phyloP scores from a whole-genome alignment of 2,888 invertebrate species.

The Frankliniella intonsa region DNA sequence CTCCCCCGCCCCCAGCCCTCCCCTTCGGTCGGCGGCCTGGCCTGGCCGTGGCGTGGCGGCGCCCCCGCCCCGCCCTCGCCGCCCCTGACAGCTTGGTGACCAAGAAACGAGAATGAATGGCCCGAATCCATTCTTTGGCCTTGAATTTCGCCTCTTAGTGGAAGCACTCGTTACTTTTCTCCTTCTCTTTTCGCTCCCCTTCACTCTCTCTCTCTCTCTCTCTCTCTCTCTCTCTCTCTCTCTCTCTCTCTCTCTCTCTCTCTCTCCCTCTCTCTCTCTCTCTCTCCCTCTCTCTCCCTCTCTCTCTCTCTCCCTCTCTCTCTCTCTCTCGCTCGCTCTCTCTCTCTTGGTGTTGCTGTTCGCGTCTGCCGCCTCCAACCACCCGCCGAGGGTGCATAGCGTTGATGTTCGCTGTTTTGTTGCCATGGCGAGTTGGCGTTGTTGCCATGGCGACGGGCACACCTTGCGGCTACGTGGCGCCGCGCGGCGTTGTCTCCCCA shows the following conservation, averaged over 20 bases:
- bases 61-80: not conserved
- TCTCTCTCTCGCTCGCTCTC: too few relatives aligned
- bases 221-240: not conserved
- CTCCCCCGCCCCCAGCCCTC: not conserved
- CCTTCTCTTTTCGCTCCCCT: not conserved
- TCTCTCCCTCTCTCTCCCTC: not conserved
- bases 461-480: not conserved
- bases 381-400: conserved; percentile 10
- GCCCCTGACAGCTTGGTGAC: not conserved
- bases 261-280: not conserved
- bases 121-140: conserved; percentile 12
- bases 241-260: not conserved
- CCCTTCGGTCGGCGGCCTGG: not conserved
- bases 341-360: not conserved
- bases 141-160: conserved; percentile 3
- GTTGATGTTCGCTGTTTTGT: not conserved
- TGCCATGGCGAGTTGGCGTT: not conserved
- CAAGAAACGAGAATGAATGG: conserved; percentile 12
- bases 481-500: not conserved
- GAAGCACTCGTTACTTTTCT: not conserved
- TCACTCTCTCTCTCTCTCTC: not conserved
- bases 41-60: not conserved
- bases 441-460: conserved; percentile 3
- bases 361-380: not conserved
- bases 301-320: not conserved